Conservation (phyloP, 2,113 vertebrate species). For the Phrynosoma platyrhinos region DNA sequence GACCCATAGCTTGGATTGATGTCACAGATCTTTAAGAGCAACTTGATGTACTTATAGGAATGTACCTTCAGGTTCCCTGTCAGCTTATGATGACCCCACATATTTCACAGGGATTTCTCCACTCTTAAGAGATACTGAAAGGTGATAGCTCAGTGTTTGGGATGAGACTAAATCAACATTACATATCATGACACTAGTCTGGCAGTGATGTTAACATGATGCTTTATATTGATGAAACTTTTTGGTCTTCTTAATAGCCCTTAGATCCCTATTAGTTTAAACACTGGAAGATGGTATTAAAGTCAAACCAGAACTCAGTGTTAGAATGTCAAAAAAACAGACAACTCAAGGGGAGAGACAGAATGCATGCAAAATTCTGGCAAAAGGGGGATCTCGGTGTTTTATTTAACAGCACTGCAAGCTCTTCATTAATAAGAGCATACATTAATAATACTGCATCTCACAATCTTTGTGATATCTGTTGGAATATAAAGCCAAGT, state of each 20-base stretch:
- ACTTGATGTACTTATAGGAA: neutral
- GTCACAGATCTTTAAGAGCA: constrained; percentile 20
- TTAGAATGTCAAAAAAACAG: neutral
- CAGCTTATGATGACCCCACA: no score
- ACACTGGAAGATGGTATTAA: constrained; percentile 21
- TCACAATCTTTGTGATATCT: neutral
- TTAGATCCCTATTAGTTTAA: constrained; percentile 49
- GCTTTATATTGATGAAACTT: neutral
- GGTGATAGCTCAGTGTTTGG: neutral
- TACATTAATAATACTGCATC: neutral
- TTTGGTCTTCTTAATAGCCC: no score
- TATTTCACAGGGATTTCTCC: no score
- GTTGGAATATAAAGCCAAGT: constrained; percentile 7
- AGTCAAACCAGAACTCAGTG: constrained; percentile 10
- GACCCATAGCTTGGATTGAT: constrained; percentile 55
- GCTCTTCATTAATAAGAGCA: constrained; percentile 5
- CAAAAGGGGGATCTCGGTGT: neutral
- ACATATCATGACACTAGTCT: neutral
- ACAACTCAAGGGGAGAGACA: neutral
- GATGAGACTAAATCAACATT: no score
- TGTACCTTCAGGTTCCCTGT: no score
- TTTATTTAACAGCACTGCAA: neutral
- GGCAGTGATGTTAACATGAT: neutral
- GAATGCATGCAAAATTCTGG: constrained; percentile 19
- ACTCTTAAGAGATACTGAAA: neutral